Evolutionary conservation across 2,113 vertebrate species (phyloP).

Genomic region (Pseudopipra pipra): DNA sequence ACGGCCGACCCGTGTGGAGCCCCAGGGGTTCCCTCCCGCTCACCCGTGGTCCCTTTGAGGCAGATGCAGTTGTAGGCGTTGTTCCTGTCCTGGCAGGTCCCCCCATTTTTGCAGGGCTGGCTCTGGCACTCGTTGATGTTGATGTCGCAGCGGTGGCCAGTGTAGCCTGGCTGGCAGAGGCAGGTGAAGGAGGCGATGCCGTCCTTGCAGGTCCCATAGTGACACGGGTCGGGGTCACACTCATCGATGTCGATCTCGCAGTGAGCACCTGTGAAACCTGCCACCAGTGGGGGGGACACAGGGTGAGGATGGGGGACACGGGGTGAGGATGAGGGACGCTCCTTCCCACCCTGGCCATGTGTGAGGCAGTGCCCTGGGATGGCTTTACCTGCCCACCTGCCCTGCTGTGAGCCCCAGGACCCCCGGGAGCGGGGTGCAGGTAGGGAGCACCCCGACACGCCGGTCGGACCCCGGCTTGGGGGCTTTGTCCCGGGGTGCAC

Average conservation of each 20-base stretch:
- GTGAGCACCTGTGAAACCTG: constrained; percentile 87
- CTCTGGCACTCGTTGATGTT: constrained; percentile 95
- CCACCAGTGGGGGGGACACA: fast-evolving
- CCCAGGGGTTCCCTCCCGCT: background rate
- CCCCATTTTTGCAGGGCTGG: constrained; percentile 91
- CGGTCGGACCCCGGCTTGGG: background rate
- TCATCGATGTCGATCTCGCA: constrained; percentile 89
- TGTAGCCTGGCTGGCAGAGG: constrained; percentile 86
- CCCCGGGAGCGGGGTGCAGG: fast-evolving
- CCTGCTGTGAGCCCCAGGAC: fast-evolving
- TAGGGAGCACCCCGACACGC: background rate
- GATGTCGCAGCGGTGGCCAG: constrained; percentile 88
- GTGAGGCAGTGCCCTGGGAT: fast-evolving
- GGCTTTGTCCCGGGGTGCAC: constrained; percentile 24
- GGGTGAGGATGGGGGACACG: background rate
- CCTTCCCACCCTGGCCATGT: background rate
- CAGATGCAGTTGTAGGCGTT: constrained; percentile 87
- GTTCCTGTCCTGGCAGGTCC: constrained; percentile 88
- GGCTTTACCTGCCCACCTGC: background rate
- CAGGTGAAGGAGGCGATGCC: constrained; percentile 89
- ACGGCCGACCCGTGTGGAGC: fast-evolving
- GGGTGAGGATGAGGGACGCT: background rate
- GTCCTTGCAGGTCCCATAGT: constrained; percentile 90
- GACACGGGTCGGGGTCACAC: constrained; percentile 88
- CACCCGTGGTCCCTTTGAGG: constrained; percentile 90